A percentile compares a stretch with the other conserved stretches of the same genome.
phyloP scores from a whole-genome alignment of 1,140 invertebrate genomes.

The Archegozetes longisetosus region DNA sequence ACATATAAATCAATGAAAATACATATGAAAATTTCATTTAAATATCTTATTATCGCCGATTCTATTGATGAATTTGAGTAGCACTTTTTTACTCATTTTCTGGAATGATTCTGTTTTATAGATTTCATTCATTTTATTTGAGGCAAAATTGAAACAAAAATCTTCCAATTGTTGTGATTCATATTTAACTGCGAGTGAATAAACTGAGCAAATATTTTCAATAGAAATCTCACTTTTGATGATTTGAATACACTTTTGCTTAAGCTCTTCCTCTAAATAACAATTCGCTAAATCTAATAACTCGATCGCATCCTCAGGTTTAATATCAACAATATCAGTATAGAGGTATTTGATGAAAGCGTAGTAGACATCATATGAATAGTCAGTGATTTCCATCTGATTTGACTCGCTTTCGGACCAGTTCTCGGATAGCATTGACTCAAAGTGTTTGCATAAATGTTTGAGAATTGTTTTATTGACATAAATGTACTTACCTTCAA shows the following conservation, averaged over 20 bases:
- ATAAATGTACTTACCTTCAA: slow-evolving; percentile 3
- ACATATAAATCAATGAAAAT: too few relatives aligned
- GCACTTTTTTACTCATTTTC: too few relatives aligned
- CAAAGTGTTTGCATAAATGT: neutral
- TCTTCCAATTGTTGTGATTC: too few relatives aligned
- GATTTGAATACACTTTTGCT: slow-evolving; percentile 5
- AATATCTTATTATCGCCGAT: too few relatives aligned
- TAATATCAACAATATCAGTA: slow-evolving; percentile 1
- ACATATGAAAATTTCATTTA: too few relatives aligned
- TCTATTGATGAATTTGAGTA: too few relatives aligned
- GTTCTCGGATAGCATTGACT: too few relatives aligned
- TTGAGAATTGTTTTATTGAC: slow-evolving; percentile 7
- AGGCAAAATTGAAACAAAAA: too few relatives aligned
- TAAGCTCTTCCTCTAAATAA: slow-evolving; percentile 2
- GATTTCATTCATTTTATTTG: too few relatives aligned
- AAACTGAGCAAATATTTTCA: slow-evolving; percentile 1
- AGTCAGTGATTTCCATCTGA: neutral
- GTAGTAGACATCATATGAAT: slow-evolving; percentile 4
- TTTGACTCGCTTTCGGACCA: too few relatives aligned
- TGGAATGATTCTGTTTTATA: too few relatives aligned
- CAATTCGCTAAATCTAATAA: slow-evolving; percentile 7
- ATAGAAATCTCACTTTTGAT: neutral
- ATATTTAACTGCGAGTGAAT: neutral
- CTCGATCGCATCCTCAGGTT: neutral
- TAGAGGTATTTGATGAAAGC: slow-evolving; percentile 5